Conservation (phyloP, 53 echinoderm and acorn worm species). For the Holothuria leucospilota region DNA sequence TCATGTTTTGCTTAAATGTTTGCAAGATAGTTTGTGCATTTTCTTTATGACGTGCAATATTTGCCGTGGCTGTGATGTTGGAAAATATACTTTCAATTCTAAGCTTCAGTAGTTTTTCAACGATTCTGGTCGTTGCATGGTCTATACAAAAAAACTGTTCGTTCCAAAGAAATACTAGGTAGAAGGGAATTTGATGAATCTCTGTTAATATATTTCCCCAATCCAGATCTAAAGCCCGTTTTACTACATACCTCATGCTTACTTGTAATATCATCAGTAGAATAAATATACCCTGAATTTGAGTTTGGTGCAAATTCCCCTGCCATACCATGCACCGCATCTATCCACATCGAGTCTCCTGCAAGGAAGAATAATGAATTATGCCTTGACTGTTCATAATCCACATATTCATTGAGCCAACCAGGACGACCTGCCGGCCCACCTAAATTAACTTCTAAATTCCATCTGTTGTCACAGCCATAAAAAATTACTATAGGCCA, state of each 20-base stretch:
- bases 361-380: neutral
- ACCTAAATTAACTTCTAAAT: slow-evolving; percentile 25
- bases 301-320: slow-evolving; percentile 36
- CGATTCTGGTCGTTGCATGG: slow-evolving; percentile 43
- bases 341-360: slow-evolving; percentile 42
- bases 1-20: slow-evolving; percentile 18
- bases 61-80: neutral
- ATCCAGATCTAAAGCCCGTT: slow-evolving; percentile 10
- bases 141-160: slow-evolving; percentile 49
- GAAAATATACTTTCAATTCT: neutral
- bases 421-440: neutral
- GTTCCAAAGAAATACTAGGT: slow-evolving; percentile 5
- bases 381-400: neutral
- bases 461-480: neutral
- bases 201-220: neutral
- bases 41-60: too few species aligned
- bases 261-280: neutral
- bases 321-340: slow-evolving; percentile 29
- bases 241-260: neutral
- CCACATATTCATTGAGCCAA: neutral
- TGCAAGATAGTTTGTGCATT: neutral
- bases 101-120: slow-evolving; percentile 35
- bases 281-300: slow-evolving; percentile 20
- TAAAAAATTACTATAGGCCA: too few species aligned
- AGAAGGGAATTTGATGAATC: neutral